phyloP scores from a whole-genome alignment of 2,888 invertebrate species.

The Gymnosoma rotundatum region DNA sequence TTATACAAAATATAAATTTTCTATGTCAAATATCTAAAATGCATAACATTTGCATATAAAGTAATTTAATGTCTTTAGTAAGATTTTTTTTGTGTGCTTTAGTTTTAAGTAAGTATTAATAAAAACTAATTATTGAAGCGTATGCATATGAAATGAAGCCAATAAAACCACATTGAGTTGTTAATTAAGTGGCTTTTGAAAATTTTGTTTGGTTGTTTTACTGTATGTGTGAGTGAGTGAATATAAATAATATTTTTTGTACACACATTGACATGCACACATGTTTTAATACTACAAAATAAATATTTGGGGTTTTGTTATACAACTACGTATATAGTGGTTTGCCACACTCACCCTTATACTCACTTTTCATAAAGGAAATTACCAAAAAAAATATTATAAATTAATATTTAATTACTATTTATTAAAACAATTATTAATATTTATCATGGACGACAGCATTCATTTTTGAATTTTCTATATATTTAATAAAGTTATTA shows the following conservation, averaged over 20 bases:
- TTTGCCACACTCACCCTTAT: neutral
- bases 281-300: neutral
- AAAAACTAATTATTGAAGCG: slow-evolving; percentile 68
- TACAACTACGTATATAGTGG: slow-evolving; percentile 28
- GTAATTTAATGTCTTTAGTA: slow-evolving; percentile 7
- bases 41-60: slow-evolving; percentile 25
- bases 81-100: slow-evolving; percentile 47
- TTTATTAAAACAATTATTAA: slow-evolving; percentile 68
- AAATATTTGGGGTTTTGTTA: slow-evolving; percentile 36
- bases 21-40: neutral
- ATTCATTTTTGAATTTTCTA: slow-evolving; percentile 5
- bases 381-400: slow-evolving; percentile 48
- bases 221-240: slow-evolving; percentile 61
- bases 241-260: no score
- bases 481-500: slow-evolving; percentile 60
- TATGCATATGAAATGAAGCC: slow-evolving; percentile 67
- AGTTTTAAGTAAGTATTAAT: slow-evolving; percentile 63
- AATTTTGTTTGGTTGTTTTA: slow-evolving; percentile 51
- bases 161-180: slow-evolving; percentile 70
- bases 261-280: neutral
- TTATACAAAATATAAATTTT: slow-evolving; percentile 5
- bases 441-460: slow-evolving; percentile 49
- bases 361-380: slow-evolving; percentile 3
- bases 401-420: slow-evolving; percentile 70
- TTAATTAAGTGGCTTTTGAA: slow-evolving; percentile 70